These are phyloP conservation scores for Premnoplex brunnescens DNA, from an alignment of 2,797 vertebrate species.

Conservation along the genomic window DNA sequence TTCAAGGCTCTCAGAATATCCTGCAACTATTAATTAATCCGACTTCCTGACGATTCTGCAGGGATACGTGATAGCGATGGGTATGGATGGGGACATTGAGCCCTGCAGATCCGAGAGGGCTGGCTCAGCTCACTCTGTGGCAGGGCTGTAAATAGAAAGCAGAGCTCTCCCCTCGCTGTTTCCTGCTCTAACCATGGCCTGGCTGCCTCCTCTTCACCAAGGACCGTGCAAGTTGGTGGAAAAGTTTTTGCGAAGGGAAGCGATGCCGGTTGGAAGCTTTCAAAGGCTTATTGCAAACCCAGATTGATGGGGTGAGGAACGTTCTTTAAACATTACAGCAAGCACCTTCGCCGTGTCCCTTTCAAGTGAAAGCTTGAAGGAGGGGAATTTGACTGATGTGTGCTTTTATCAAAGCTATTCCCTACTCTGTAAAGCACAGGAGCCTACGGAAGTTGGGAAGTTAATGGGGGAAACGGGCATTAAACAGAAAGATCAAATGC, in stretches of 20 bases:
- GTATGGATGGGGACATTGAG: neutral
- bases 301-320: neutral
- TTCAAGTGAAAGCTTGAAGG: constrained; percentile 52
- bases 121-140: neutral
- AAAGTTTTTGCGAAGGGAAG: neutral
- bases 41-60: neutral
- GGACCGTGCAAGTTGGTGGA: neutral
- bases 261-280: neutral
- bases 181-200: neutral
- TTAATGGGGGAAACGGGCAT: constrained; percentile 59
- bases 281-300: constrained; percentile 18
- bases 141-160: constrained; percentile 11
- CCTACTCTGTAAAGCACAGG: constrained; percentile 2
- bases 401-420: constrained; percentile 33
- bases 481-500: constrained; percentile 70
- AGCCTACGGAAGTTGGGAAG: constrained; percentile 44
- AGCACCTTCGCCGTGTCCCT: constrained; percentile 30
- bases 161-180: neutral
- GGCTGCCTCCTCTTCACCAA: neutral
- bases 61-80: neutral
- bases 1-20: neutral
- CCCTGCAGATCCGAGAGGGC: neutral
- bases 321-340: neutral
- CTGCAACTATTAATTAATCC: neutral
- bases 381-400: constrained; percentile 34